Evolutionary conservation across 2,113 vertebrate species (phyloP), one percentile per base, ranked within the genome.

Genomic region (Trochalopteron elliotii): DNA sequence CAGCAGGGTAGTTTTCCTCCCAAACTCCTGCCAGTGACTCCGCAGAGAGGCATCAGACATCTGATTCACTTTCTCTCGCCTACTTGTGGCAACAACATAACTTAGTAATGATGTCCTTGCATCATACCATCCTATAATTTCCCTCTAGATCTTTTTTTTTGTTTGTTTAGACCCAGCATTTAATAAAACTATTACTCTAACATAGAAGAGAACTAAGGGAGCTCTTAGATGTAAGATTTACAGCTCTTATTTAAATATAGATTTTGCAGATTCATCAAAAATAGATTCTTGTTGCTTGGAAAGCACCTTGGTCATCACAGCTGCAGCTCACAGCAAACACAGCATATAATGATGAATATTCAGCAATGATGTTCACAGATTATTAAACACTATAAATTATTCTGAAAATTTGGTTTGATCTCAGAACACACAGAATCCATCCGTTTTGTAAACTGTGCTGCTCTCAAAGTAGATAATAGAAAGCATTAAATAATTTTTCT

Each of bases 371-470:
- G 60, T 68, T 92, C 64, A 71, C 79, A 81, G 88, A 56, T 93
- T 93, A 94, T 93, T 92, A 93, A 89, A 86, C 1, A 4, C 61
- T 40, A 37, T 80, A 90, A 88, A 90, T 94, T 92, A 86, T 78
- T 83, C 60, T 78, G 91, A 96, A 97, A 92, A 55, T 83, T 52
- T 88, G 68, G 50, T 95, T 96, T 97, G 71, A 77, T 90, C 87
- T 95, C 80, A 88, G 27, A 88, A 67, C 77, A 81, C 84, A 89
- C 67, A 94, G 80, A 84, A 84, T 55, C 69, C 69, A 78, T 68
- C 24, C 1, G 28, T 85, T 93, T 74, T 94, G 75, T 88, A 88
- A 95, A 83, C 74, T 53, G 27, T 75, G 65, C 69, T 44, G 20
- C 76, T 96, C 84, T 93, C 68, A 50, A 90, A 95, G 68, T 60